Evolutionary conservation across 2,113 vertebrate species (phyloP).

Genomic region (Corydoras maculifer): DNA sequence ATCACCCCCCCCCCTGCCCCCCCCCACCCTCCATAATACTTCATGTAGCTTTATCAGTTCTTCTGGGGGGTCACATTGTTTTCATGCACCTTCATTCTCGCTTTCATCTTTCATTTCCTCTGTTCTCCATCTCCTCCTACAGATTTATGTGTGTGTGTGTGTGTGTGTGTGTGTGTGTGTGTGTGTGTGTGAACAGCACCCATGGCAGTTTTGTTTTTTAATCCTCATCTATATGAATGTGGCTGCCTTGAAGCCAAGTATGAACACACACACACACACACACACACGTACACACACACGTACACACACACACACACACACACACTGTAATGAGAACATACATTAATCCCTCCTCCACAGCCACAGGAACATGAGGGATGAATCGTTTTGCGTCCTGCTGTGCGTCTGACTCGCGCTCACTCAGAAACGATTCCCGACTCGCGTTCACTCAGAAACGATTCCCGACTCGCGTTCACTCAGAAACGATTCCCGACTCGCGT

Average conservation of each 20-base stretch:
- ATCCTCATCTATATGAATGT: conserved; percentile 33
- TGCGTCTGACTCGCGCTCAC: no score
- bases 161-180: conserved; percentile 16
- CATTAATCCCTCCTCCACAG: no score
- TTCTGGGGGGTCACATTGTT: conserved; percentile 1
- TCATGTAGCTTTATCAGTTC: conserved; percentile 12
- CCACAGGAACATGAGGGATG: no score
- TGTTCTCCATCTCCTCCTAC: conserved; percentile 17
- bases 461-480: no score
- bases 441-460: no score
- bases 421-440: no score
- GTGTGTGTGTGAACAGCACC: conserved; percentile 7
- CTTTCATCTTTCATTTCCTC: conserved; percentile 18
- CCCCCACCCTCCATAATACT: no score
- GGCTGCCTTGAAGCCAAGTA: conserved; percentile 17
- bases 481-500: no score
- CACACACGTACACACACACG: background rate
- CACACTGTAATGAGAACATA: background rate
- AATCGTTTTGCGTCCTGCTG: no score
- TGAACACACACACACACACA: background rate
- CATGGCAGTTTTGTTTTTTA: conserved; percentile 32
- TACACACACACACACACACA: conserved; percentile 9
- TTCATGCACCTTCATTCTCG: conserved; percentile 16
- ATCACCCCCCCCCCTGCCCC: no score
- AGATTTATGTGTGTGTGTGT: conserved; percentile 10